Conservation (phyloP, 2,113 vertebrate species). For the Naja naja region DNA sequence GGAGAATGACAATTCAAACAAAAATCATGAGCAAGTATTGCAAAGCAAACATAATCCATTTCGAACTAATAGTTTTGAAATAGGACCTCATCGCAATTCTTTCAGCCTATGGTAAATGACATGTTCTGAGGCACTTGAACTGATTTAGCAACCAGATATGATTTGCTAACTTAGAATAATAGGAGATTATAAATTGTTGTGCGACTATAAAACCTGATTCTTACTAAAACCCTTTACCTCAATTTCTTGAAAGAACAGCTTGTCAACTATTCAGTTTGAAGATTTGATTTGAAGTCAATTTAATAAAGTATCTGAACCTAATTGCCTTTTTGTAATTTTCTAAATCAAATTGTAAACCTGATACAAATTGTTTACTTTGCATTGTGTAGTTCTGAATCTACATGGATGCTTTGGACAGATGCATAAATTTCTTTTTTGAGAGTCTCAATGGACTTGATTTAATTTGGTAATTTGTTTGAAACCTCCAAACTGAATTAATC, state of each 20-base stretch:
- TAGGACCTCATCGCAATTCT: not conserved
- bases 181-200: not conserved
- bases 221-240: not conserved
- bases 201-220: not conserved
- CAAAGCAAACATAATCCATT: constrained; percentile 2
- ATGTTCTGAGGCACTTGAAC: not conserved
- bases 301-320: not conserved
- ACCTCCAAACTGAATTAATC: not conserved
- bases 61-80: not conserved
- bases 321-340: not conserved
- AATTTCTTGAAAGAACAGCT: not conserved
- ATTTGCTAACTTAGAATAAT: not conserved
- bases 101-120: not conserved
- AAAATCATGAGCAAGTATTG: not conserved
- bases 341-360: not conserved
- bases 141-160: not conserved
- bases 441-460: not conserved
- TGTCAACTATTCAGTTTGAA: not conserved
- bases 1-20: not conserved
- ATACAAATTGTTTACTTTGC: not conserved
- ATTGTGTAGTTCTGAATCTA: not conserved
- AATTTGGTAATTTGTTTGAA: not conserved
- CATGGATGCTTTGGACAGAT: not conserved
- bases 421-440: not conserved
- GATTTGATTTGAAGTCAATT: not conserved